These are phyloP conservation scores for Aphelenchoides bicaudatus DNA, from an alignment of 2,888 invertebrate species.

Conservation along the genomic window DNA sequence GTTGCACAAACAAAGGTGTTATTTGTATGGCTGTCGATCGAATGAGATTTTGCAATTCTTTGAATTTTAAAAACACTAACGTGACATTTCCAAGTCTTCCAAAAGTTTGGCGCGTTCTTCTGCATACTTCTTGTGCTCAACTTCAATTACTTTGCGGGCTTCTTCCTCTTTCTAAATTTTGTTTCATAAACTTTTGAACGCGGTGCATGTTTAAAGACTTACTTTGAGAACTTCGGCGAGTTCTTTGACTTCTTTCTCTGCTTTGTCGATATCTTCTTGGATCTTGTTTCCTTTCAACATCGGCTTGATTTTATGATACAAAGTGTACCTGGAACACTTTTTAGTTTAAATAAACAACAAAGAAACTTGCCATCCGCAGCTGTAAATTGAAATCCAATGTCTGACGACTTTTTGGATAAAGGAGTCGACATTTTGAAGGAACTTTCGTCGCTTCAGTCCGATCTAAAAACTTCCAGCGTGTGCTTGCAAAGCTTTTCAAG, in stretches of 20 bases:
- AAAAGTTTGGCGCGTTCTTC: conserved; percentile 68
- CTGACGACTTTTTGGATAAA: conserved; percentile 56
- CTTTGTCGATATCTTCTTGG: conserved; percentile 55
- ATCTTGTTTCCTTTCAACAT: conserved; percentile 56
- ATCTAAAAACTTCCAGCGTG: conserved; percentile 19
- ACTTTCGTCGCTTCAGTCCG: conserved; percentile 38
- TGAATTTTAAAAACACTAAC: too few species aligned
- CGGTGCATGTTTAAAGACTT: too few species aligned
- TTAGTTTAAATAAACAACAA: too few species aligned
- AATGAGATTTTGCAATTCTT: too few species aligned
- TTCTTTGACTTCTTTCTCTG: conserved; percentile 46
- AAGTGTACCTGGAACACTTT: conserved; percentile 24
- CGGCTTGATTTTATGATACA: conserved; percentile 48
- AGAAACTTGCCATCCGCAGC: conserved; percentile 70
- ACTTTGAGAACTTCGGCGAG: conserved; percentile 82
- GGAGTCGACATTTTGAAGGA: conserved; percentile 46
- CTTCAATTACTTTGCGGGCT: conserved; percentile 93
- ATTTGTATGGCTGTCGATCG: too few species aligned
- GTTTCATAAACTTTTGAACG: too few species aligned
- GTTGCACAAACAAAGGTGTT: too few species aligned
- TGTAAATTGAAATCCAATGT: conserved; percentile 53
- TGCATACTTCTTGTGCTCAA: conserved; percentile 82
- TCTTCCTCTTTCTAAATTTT: conserved; percentile 96
- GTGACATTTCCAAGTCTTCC: conserved; percentile 48
- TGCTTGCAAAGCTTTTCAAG: conserved; percentile 6